A percentile compares a stretch with the other conserved stretches of the same genome.
Evolutionary conservation across 2,888 invertebrate species (phyloP).

Genomic region (Trichopria drosophilae): DNA sequence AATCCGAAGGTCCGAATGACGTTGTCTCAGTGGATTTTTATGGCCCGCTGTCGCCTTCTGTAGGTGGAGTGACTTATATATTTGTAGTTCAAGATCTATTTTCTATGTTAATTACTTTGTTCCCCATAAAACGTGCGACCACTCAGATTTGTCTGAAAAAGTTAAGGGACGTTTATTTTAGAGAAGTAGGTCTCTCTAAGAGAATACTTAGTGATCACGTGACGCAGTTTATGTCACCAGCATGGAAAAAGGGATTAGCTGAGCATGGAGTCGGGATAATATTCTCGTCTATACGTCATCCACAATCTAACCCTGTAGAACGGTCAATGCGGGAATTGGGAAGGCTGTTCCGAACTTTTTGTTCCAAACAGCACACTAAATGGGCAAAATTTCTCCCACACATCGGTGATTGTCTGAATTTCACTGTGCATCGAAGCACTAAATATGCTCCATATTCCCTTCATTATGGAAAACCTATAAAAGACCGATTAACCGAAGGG

Average conservation of each 20-base stretch:
- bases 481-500: neutral
- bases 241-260: neutral
- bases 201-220: neutral
- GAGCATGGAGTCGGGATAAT: neutral
- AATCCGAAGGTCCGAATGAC: neutral
- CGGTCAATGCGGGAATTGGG: neutral
- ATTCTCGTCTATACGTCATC: neutral
- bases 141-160: neutral
- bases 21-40: conserved; percentile 1
- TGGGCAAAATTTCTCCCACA: neutral
- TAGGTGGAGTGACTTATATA: neutral
- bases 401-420: neutral
- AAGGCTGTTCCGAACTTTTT: neutral
- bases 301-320: conserved; percentile 4
- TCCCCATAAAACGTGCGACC: neutral
- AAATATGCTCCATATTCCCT: neutral
- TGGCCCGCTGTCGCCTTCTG: neutral
- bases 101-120: neutral
- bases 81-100: neutral
- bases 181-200: neutral
- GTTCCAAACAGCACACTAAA: neutral
- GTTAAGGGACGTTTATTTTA: neutral
- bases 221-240: neutral
- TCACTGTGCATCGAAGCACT: neutral
- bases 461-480: neutral